Conservation (phyloP, 1,140 invertebrate species). For the Drosophila orosa region DNA sequence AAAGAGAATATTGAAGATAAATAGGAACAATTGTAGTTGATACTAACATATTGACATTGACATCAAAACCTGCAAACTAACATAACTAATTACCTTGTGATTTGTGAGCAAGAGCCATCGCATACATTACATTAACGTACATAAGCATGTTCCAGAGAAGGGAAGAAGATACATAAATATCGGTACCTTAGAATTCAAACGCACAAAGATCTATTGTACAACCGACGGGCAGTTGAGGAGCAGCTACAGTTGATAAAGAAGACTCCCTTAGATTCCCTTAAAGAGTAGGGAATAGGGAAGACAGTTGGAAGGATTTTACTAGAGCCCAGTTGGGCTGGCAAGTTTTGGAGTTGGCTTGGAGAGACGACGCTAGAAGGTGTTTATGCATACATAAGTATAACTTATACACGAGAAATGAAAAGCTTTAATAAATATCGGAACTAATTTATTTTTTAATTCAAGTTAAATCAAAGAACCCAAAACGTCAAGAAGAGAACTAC, state of each 20-base stretch:
- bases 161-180: constrained; percentile 40
- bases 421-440: constrained; percentile 76
- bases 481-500: constrained; percentile 30
- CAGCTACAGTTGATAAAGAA: constrained; percentile 14
- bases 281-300: constrained; percentile 9
- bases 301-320: constrained; percentile 7
- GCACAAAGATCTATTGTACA: constrained; percentile 74
- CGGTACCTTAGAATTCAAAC: constrained; percentile 72
- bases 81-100: constrained; percentile 52
- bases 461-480: constrained; percentile 31
- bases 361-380: neutral
- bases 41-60: constrained; percentile 23
- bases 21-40: constrained; percentile 59
- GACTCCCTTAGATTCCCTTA: constrained; percentile 8
- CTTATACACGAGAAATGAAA: constrained; percentile 59
- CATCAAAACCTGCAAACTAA: constrained; percentile 23
- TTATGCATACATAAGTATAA: constrained; percentile 35
- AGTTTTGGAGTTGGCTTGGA: constrained; percentile 6
- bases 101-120: constrained; percentile 62
- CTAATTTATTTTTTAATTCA: constrained; percentile 67
- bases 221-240: constrained; percentile 17
- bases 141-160: constrained; percentile 60
- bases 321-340: constrained; percentile 16
- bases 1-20: constrained; percentile 23
- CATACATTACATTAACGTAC: constrained; percentile 2